phyloP scores from a whole-genome alignment of 2,888 invertebrate genomes.

The Tiphia femorata region DNA sequence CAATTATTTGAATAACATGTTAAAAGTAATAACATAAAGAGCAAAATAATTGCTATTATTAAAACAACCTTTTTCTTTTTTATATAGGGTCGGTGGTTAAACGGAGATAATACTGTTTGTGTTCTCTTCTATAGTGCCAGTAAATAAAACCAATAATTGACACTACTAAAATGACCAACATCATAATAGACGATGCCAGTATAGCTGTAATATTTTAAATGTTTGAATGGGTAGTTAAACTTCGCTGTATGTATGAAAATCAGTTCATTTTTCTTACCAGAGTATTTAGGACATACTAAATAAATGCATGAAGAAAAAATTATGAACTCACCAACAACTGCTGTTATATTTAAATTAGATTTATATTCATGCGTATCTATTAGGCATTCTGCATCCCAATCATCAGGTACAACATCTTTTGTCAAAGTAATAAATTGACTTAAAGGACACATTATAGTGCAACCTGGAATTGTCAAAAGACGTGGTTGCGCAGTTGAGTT shows the following conservation, averaged over 20 bases:
- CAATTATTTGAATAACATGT: too few species aligned
- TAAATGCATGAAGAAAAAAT: conserved; percentile 3
- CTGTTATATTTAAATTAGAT: conserved; percentile 49
- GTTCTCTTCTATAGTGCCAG: conserved; percentile 58
- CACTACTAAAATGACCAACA: conserved; percentile 55
- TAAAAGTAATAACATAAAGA: too few species aligned
- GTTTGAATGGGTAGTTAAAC: background rate
- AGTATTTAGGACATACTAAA: too few species aligned
- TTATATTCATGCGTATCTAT: conserved; percentile 43
- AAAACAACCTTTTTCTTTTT: too few species aligned
- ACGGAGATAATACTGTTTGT: conserved; percentile 62
- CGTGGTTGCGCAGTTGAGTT: conserved; percentile 75
- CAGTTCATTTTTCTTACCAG: background rate
- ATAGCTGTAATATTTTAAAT: conserved; percentile 53
- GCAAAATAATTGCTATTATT: too few species aligned
- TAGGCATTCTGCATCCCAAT: conserved; percentile 79
- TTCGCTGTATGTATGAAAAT: background rate
- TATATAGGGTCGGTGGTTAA: conserved; percentile 58
- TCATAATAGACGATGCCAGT: conserved; percentile 55
- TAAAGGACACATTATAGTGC: conserved; percentile 76
- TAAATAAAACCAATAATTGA: conserved; percentile 58
- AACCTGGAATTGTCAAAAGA: conserved; percentile 75
- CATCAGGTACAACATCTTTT: conserved; percentile 73
- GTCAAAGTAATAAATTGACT: conserved; percentile 73
- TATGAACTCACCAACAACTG: conserved; percentile 57